Conservation (phyloP, 2,113 vertebrate species). For the Sisor rabdophorus region DNA sequence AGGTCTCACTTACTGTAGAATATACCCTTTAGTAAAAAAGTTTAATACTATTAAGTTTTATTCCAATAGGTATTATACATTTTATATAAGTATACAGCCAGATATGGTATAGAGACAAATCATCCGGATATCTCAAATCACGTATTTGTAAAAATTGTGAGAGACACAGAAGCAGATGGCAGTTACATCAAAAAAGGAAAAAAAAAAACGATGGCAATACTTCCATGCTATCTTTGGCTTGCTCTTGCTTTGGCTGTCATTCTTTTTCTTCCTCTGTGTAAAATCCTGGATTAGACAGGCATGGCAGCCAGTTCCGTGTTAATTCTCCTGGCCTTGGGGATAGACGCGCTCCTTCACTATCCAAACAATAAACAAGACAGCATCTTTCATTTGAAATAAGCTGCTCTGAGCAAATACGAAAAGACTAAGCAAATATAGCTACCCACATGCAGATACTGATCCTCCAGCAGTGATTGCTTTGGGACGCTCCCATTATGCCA, state of each 20-base stretch:
- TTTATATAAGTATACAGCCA: background rate
- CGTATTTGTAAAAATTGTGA: slow-evolving; percentile 6
- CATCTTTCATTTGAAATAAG: slow-evolving; percentile 37
- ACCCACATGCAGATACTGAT: slow-evolving; percentile 28
- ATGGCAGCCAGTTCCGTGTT: slow-evolving; percentile 43
- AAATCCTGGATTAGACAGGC: slow-evolving; percentile 44
- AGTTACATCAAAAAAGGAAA: slow-evolving; percentile 33
- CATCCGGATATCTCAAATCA: background rate
- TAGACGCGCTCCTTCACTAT: slow-evolving; percentile 36
- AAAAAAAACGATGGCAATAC: slow-evolving; percentile 32
- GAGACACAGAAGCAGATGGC: slow-evolving; percentile 29
- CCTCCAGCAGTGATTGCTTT: slow-evolving; percentile 11
- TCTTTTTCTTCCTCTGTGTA: slow-evolving; percentile 27
- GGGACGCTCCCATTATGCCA: background rate
- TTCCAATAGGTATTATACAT: background rate
- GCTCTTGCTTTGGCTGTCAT: slow-evolving; percentile 24
- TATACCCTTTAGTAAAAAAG: background rate
- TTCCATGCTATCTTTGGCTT: slow-evolving; percentile 42
- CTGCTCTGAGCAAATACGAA: slow-evolving; percentile 50
- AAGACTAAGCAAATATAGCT: slow-evolving; percentile 41
- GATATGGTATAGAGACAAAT: background rate
- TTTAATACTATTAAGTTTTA: background rate
- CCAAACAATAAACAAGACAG: slow-evolving; percentile 52
- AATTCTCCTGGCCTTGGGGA: slow-evolving; percentile 42
- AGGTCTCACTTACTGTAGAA: background rate